Conservation (phyloP, 2,797 vertebrate species). For the Jordanella pulchra region DNA sequence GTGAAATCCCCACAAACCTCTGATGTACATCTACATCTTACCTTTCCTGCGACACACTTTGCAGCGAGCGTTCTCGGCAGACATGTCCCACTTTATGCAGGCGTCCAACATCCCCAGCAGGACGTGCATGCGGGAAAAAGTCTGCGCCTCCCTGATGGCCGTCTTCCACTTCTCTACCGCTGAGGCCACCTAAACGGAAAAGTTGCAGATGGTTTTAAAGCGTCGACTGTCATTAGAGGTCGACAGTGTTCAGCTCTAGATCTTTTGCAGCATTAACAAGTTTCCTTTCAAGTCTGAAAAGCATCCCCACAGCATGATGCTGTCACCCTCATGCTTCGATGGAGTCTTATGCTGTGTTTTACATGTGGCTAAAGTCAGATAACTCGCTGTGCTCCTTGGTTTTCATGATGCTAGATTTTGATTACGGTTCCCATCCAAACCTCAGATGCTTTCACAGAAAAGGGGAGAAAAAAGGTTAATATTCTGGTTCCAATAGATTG, state of each 20-base stretch:
- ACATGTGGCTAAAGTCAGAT: too few species aligned
- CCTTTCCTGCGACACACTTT: constrained; percentile 99
- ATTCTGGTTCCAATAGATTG: not conserved
- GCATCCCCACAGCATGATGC: not conserved
- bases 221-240: too few species aligned
- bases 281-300: not conserved
- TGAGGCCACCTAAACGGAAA: constrained; percentile 87
- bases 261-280: too few species aligned
- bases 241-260: too few species aligned
- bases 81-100: constrained; percentile 99
- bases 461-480: too few species aligned
- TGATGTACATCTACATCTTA: constrained; percentile 49
- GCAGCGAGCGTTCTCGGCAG: constrained; percentile 95
- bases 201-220: not conserved
- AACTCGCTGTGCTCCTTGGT: too few species aligned
- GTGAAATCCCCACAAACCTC: not conserved
- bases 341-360: too few species aligned
- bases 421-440: too few species aligned
- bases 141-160: constrained; percentile 92
- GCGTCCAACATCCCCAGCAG: constrained; percentile 97
- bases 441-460: too few species aligned
- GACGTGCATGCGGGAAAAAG: constrained; percentile 96
- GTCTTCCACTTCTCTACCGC: constrained; percentile 95
- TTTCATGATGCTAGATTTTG: too few species aligned
- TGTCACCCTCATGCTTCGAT: too few species aligned